These are phyloP conservation scores for Lophius piscatorius DNA, from an alignment of 2,113 vertebrate species.

Conservation along the genomic window DNA sequence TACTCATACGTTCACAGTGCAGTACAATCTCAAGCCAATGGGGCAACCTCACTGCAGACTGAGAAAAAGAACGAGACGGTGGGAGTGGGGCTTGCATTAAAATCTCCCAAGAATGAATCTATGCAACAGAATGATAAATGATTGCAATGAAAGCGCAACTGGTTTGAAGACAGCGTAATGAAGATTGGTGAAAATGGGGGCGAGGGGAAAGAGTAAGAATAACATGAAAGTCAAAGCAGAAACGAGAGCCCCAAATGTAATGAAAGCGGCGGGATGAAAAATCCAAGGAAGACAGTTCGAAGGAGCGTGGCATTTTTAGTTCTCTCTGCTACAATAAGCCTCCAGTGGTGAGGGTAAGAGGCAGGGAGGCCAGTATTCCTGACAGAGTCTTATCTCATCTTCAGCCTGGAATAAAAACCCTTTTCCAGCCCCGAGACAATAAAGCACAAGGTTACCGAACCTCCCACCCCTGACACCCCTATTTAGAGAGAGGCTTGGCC, in stretches of 20 bases:
- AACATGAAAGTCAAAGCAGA: slow-evolving; percentile 72
- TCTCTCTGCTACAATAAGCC: slow-evolving; percentile 71
- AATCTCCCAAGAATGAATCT: slow-evolving; percentile 56
- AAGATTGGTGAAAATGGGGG: slow-evolving; percentile 64
- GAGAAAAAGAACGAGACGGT: slow-evolving; percentile 29
- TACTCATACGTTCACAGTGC: background rate
- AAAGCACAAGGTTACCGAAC: slow-evolving; percentile 78
- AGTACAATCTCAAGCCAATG: slow-evolving; percentile 29
- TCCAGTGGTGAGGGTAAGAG: slow-evolving; percentile 69
- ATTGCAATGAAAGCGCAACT: slow-evolving; percentile 63
- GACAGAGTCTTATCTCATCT: slow-evolving; percentile 80
- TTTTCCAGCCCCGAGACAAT: slow-evolving; percentile 78
- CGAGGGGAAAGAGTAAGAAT: slow-evolving; percentile 30
- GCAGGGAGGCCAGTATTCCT: slow-evolving; percentile 68
- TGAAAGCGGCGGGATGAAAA: slow-evolving; percentile 62
- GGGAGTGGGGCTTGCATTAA: slow-evolving; percentile 33
- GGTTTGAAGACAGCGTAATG: slow-evolving; percentile 66
- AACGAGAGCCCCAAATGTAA: slow-evolving; percentile 57
- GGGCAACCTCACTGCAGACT: slow-evolving; percentile 49
- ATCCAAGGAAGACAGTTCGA: slow-evolving; percentile 56
- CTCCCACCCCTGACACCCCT: slow-evolving; percentile 72
- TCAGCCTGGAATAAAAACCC: slow-evolving; percentile 78
- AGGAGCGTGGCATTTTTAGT: slow-evolving; percentile 61
- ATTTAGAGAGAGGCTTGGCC: slow-evolving; percentile 72
- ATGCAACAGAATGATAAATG: slow-evolving; percentile 60